A percentile compares a stretch with the other conserved stretches of the same genome.
Conservation (phyloP, 2,113 vertebrate genomes). For the Apodemus speciosus region DNA sequence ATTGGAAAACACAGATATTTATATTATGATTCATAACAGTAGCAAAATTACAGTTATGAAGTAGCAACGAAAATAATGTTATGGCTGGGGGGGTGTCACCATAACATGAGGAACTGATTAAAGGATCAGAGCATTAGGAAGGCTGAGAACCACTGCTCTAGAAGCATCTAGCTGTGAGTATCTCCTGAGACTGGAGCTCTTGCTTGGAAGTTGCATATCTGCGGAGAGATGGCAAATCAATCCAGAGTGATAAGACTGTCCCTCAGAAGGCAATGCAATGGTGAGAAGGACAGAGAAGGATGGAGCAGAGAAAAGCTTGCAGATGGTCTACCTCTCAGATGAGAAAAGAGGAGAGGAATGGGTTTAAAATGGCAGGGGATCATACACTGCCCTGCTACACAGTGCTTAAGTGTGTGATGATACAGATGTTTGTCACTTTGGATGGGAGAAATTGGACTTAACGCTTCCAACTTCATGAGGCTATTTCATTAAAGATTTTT, state of each 20-base stretch:
- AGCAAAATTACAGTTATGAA: background rate
- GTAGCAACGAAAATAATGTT: too few species aligned
- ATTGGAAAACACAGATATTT: background rate
- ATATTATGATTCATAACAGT: background rate
- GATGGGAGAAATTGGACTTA: slow-evolving; percentile 57
- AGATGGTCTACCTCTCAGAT: background rate
- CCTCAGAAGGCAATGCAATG: background rate
- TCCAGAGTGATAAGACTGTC: background rate
- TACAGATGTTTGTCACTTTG: background rate
- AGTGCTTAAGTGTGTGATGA: background rate
- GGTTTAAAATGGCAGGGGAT: background rate
- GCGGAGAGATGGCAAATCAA: background rate
- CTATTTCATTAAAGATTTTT: slow-evolving; percentile 64
- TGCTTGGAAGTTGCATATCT: background rate
- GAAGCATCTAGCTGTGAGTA: too few species aligned
- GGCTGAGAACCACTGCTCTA: background rate
- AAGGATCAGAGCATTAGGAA: background rate
- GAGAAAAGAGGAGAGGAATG: background rate
- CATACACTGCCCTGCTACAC: too few species aligned
- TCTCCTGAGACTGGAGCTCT: background rate
- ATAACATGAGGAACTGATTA: background rate
- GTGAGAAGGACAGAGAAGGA: background rate
- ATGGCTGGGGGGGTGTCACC: too few species aligned
- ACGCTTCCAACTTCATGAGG: slow-evolving; percentile 61
- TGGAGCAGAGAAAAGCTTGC: background rate